These are phyloP conservation scores for Pachliopta kotzebuea DNA, from an alignment of 2,888 invertebrate genomes.

Conservation along the genomic window DNA sequence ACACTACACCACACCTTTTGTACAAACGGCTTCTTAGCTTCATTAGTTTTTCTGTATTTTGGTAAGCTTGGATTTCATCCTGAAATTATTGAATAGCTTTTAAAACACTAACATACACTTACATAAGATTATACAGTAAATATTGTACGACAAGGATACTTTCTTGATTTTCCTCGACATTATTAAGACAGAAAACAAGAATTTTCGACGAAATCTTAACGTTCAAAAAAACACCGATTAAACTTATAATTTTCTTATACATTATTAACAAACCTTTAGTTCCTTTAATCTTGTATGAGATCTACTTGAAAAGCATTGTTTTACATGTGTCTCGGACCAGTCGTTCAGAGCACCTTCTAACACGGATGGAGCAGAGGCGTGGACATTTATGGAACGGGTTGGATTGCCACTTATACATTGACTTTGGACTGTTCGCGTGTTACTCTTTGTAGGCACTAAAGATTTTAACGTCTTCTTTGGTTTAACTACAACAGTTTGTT, in stretches of 20 bases:
- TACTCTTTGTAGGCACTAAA: conserved; percentile 53
- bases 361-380: conserved; percentile 52
- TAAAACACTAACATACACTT: too few species aligned
- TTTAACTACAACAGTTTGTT: conserved; percentile 52
- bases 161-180: too few species aligned
- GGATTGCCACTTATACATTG: conserved; percentile 36
- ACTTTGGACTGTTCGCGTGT: conserved; percentile 40
- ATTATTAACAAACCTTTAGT: conserved; percentile 49
- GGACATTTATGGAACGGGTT: conserved; percentile 38
- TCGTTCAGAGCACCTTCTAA: conserved; percentile 39
- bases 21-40: conserved; percentile 56
- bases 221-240: too few species aligned
- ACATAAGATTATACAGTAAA: too few species aligned
- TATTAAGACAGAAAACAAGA: too few species aligned
- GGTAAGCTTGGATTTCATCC: conserved; percentile 69
- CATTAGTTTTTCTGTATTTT: conserved; percentile 54
- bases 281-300: conserved; percentile 61
- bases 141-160: too few species aligned
- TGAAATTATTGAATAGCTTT: conserved; percentile 38
- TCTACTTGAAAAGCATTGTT: conserved; percentile 56
- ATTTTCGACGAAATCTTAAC: too few species aligned
- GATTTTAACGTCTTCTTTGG: conserved; percentile 65
- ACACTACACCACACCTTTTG: conserved; percentile 60
- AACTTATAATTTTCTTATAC: too few species aligned
- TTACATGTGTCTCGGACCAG: conserved; percentile 51